phyloP scores from a whole-genome alignment of 2,888 invertebrate species.

The Drosophila borealis region DNA sequence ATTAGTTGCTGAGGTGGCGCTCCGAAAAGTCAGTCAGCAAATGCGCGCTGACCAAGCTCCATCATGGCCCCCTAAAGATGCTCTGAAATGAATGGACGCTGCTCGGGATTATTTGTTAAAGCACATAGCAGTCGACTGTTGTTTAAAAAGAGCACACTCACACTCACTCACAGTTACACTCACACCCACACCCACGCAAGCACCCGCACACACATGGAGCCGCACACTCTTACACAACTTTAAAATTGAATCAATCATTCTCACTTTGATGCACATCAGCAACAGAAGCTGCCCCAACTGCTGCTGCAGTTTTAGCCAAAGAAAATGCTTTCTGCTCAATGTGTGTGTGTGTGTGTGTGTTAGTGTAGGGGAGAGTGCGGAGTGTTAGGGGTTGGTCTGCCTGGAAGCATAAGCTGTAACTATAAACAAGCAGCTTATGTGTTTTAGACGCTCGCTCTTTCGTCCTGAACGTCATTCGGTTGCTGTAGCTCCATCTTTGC shows the following conservation, averaged over 20 bases:
- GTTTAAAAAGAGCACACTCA: conserved; percentile 56
- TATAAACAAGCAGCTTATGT: conserved; percentile 80
- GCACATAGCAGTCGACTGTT: conserved; percentile 63
- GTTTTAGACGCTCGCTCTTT: conserved; percentile 61
- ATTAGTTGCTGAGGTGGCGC: conserved; percentile 80
- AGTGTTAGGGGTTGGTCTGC: conserved; percentile 13
- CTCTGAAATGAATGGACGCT: conserved; percentile 69
- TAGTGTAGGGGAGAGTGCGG: neutral
- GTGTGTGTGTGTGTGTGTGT: neutral
- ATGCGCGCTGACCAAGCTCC: conserved; percentile 50
- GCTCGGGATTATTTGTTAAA: conserved; percentile 74
- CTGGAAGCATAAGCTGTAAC: conserved; percentile 79
- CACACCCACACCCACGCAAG: conserved; percentile 31
- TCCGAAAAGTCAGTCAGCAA: conserved; percentile 69
- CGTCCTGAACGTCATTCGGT: conserved; percentile 56
- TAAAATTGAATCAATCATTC: conserved; percentile 84
- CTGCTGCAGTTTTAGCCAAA: conserved; percentile 70
- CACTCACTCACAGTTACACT: conserved; percentile 30
- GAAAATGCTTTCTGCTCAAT: conserved; percentile 53
- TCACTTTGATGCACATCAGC: conserved; percentile 84
- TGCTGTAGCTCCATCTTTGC: conserved; percentile 65
- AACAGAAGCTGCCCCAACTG: conserved; percentile 79
- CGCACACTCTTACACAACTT: conserved; percentile 66
- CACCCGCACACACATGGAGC: conserved; percentile 24
- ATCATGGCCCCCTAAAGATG: conserved; percentile 39